phyloP scores from a whole-genome alignment of 2,113 vertebrate genomes.

The Phalacrocorax brasilianus region DNA sequence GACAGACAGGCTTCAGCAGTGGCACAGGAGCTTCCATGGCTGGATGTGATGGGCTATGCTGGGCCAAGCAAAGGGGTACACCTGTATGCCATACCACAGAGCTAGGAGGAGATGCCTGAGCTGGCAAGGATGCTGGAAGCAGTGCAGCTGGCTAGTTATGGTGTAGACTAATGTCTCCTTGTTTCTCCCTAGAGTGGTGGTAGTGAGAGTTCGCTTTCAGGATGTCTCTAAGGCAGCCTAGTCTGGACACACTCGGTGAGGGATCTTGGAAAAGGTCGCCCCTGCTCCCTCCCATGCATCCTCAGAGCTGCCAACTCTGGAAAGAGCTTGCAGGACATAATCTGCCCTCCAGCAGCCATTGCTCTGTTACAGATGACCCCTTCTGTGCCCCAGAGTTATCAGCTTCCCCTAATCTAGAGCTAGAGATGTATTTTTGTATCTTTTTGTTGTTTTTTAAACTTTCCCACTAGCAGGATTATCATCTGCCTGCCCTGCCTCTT shows the following conservation, averaged over 20 bases:
- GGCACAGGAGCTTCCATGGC: not conserved
- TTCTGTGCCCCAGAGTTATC: not conserved
- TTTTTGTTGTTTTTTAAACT: not conserved
- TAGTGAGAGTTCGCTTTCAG: not conserved
- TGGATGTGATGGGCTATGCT: not conserved
- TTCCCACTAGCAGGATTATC: not conserved
- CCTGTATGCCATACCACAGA: not conserved
- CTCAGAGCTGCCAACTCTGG: not conserved
- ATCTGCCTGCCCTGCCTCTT: not conserved
- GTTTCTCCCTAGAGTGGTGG: not conserved
- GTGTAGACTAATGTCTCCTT: not conserved
- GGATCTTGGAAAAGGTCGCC: not conserved
- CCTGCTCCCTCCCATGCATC: not conserved
- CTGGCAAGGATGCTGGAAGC: not conserved
- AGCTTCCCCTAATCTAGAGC: not conserved
- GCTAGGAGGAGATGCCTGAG: not conserved
- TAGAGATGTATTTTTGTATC: not conserved
- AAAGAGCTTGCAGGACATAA: not conserved
- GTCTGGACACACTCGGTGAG: not conserved
- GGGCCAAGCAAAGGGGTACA: not conserved
- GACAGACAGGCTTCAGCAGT: not conserved
- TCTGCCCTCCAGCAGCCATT: not conserved
- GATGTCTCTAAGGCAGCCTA: not conserved
- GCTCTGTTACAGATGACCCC: not conserved
- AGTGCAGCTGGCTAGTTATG: rapidly evolving